Conservation (phyloP, 1,140 invertebrate genomes). For the Penaeus indicus region DNA sequence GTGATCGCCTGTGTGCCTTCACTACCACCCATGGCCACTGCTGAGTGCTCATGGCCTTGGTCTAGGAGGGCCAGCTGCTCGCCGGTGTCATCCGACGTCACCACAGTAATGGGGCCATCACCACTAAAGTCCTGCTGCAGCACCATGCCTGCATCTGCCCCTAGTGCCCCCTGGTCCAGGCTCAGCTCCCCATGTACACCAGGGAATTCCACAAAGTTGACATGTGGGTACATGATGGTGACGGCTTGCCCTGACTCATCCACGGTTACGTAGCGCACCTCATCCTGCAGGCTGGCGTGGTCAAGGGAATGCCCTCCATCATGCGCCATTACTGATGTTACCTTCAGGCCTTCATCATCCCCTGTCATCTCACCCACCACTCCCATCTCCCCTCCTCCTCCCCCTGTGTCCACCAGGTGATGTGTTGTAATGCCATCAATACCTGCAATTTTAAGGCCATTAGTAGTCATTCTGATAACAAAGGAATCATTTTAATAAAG, state of each 20-base stretch:
- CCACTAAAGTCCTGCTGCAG: constrained; percentile 49
- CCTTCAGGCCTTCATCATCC: constrained; percentile 26
- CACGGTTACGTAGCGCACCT: constrained; percentile 47
- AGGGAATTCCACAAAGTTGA: constrained; percentile 59
- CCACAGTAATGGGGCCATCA: constrained; percentile 53
- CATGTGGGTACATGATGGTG: constrained; percentile 57
- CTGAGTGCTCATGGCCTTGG: constrained; percentile 32
- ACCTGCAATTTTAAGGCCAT: background rate
- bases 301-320: constrained; percentile 13
- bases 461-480: background rate
- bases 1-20: constrained; percentile 44
- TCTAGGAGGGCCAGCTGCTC: constrained; percentile 51
- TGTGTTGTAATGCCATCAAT: constrained; percentile 17
- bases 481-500: background rate
- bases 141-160: constrained; percentile 48
- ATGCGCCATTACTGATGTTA: constrained; percentile 46
- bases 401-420: constrained; percentile 39
- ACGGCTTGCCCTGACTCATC: constrained; percentile 52
- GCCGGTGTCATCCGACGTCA: constrained; percentile 49
- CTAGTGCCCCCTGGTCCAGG: constrained; percentile 46
- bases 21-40: constrained; percentile 20
- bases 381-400: constrained; percentile 1
- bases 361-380: constrained; percentile 44
- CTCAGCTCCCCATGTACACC: constrained; percentile 43
- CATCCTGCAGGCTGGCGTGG: constrained; percentile 26